Conservation (phyloP, 64 coral and sea anemone species). For the Astreopora myriophthalma region DNA sequence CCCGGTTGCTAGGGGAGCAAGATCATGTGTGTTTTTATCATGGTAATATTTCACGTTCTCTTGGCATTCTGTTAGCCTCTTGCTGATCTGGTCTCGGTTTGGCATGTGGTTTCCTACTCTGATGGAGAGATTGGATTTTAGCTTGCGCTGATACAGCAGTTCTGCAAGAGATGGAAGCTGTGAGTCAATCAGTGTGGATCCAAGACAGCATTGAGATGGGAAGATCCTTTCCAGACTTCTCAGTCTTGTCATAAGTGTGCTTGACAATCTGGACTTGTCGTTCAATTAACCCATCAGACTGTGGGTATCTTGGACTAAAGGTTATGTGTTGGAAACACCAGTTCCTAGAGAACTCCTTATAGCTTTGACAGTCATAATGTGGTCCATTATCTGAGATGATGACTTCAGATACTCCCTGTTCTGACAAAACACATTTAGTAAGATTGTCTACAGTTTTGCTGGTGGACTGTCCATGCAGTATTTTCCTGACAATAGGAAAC, state of each 20-base stretch:
- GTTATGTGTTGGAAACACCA: conserved; percentile 29
- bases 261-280: too few species aligned
- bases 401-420: conserved; percentile 31
- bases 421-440: not conserved
- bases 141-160: not conserved
- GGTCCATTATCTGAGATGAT: conserved; percentile 25
- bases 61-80: too few species aligned
- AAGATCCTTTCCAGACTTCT: conserved; percentile 6
- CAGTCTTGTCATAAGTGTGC: not conserved
- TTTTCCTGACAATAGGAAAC: conserved; percentile 21
- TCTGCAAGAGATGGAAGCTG: conserved; percentile 23
- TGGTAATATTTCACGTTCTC: conserved; percentile 9
- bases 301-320: conserved; percentile 36
- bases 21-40: too few species aligned
- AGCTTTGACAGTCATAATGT: conserved; percentile 12
- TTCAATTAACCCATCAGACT: conserved; percentile 15
- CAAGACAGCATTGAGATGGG: not conserved
- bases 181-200: conserved; percentile 21
- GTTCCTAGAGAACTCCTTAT: conserved; percentile 19
- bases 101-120: not conserved
- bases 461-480: conserved; percentile 1
- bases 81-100: too few species aligned
- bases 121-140: not conserved
- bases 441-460: not conserved
- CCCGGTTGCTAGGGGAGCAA: too few species aligned